Base-by-base conservation (phyloP, 2,113 vertebrate genomes). In the Strix uralensis region DNA sequence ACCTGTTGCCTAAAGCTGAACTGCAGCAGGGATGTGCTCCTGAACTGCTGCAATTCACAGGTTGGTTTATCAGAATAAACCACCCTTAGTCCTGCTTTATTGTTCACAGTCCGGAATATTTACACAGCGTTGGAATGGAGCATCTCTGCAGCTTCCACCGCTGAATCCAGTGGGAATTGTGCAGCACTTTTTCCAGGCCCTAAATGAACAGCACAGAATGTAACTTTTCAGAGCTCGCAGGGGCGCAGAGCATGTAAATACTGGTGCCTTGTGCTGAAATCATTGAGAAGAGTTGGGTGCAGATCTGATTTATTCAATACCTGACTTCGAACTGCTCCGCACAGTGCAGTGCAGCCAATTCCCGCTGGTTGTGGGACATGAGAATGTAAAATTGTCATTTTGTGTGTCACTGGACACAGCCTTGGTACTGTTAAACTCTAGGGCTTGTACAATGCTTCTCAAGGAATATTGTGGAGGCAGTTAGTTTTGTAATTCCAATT, bases 1-100 rank as follows among this genome's bases (percentile, higher is more conserved):
- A n/a, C 54, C 81, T 54, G 44, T 11, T 51, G 44, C 86, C 52
- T 36, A 0, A 25, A 84, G 52, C 77, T 13, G 63, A 62, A 14
- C 5, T 19, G 71, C 63, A 26, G 72, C 80, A 58, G 54, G 27
- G 94, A 49, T 59, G 75, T 6, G 44, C 58, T 78, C n/a, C 82
- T 38, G n/a, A 96, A 30, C 65, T 47, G 77, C 93, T 34, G 93
- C 89, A 34, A 36, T 96, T 94, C 78, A 19, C 86, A 72, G 65
- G 52, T 49, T 3, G 65, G 9, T 63, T 91, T 82, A 49, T 96
- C 40, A 85, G 25, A 86, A 75, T 42, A 52, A 58, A 32, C 57
- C 70, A 6, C 57, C 7, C 2, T 52, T 84, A 79, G 42, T 13
- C 52, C 69, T 32, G n/a, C 59, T 55, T 25, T 62, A 12, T 19